Conservation (phyloP, 2,797 vertebrate species). For the Chrysocyon brachyurus region DNA sequence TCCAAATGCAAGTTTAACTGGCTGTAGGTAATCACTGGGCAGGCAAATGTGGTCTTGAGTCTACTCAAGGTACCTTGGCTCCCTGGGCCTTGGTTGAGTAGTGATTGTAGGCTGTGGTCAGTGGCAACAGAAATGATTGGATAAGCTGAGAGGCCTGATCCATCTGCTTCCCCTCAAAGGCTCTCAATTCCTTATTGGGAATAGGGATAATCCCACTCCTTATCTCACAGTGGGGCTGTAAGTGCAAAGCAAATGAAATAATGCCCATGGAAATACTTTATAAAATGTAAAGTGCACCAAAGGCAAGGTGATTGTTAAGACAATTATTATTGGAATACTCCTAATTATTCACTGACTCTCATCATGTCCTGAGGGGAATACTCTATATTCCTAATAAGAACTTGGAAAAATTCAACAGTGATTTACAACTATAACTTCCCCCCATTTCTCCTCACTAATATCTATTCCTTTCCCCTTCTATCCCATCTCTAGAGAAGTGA, state of each 20-base stretch:
- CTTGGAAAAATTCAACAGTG: background rate
- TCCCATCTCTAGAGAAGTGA: background rate
- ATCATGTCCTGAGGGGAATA: background rate
- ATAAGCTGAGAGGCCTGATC: background rate
- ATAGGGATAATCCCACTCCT: background rate
- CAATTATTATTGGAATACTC: background rate
- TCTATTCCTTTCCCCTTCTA: background rate
- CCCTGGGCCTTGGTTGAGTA: background rate
- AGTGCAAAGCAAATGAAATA: background rate
- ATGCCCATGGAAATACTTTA: background rate
- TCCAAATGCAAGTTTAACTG: background rate
- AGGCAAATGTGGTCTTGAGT: background rate
- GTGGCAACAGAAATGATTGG: background rate
- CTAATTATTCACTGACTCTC: background rate
- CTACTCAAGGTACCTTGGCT: background rate
- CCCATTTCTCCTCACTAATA: background rate
- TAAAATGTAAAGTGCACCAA: background rate
- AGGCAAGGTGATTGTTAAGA: background rate
- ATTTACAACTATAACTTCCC: background rate
- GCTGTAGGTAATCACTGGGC: background rate
- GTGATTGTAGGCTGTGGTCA: background rate
- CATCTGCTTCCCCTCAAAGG: background rate
- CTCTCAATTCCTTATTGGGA: background rate
- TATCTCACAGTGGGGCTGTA: background rate
- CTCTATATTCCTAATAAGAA: constrained; percentile 19